Evolutionary conservation across 2,797 vertebrate genomes (phyloP), one percentile per base, ranked within the genome.

Genomic region (Pseudotriccus pelzelni): DNA sequence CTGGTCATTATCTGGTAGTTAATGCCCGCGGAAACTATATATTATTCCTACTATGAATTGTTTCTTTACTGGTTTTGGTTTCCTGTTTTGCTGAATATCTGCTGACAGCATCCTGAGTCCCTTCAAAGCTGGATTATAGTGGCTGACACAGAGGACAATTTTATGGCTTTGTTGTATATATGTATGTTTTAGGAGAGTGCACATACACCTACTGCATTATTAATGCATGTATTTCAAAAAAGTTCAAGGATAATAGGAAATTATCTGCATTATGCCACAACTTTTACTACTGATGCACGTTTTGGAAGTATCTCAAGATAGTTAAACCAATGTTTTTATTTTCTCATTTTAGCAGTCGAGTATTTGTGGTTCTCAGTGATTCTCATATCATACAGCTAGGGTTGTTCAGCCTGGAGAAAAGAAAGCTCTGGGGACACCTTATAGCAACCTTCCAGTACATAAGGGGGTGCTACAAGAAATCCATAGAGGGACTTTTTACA

Each of bases 1-100:
- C 85, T 85, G 84, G 96, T 96, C 94, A 69, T 97, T 97, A 97
- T 94, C 86, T 70, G 64, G 64, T 93, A 72, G 87, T 96, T 97
- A 98, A 97, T 97, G 94, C 96, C 91, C 56, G 67, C 74, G 93
- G 89, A 93, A 97, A 81, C 60, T 23, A 46, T 92, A 53, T 89
- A 84, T 97, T 95, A 97, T 85, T 96, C 89, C 93, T 89, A 47
- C 96, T 95, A 95, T 66, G 83, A 95, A 87, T 80, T 36, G 58
- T 9, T 95, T 96, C 90, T 93, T 90, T 73, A 67, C 91, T 96
- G 87, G 41, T 96, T 96, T 95, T 30, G 22, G 52, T 96, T 97
- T 97, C 64, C 64, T 55, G 49, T 95, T 96, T 97, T 95, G 92
- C 88, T 93, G 95, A 96, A 68, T 74, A 66, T 93, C 87, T 96